Evolutionary conservation across 2,797 vertebrate species (phyloP), one percentile per base, ranked within the genome.

Genomic region (Paratrypauchen microcephalus): DNA sequence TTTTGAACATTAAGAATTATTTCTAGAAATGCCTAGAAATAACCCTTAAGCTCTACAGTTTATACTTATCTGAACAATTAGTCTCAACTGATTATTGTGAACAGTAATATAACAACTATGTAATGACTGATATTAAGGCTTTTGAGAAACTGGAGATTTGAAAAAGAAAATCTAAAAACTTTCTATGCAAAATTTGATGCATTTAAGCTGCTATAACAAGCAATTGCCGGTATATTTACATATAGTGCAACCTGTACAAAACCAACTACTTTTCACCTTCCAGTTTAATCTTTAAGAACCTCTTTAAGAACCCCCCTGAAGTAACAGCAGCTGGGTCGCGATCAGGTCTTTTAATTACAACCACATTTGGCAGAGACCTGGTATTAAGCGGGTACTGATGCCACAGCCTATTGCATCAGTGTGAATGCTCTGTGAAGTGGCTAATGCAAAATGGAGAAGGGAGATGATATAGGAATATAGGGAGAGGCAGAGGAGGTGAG

Each of bases 281-380:
- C 6, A 15, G 13, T 15, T 70, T 79, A 68, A 69, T 77, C 75
- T 62, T 65, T 54, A 55, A 76, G 73, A 81, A 78, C 16, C 23
- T 64, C 39, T 62, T n/a, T n/a, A n/a, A n/a, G n/a, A n/a, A n/a
- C n/a, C 15, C n/a, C 32, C 13, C n/a, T 48, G 23, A 18, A 65
- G 18, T n/a, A 32, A 65, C 63, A 52, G 47, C 52, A 69, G 62
- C 55, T 58, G 55, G 48, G 70, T 70, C 61, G 66, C 60, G 65
- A 80, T 45, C 67, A 62, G 73, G 65, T 57, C 65, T 77, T 79
- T 85, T 88, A 85, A 86, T 89, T 85, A 86, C 55, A 79, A 66
- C 71, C 57, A 70, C 66, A 72, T 72, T 78, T 72, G 66, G 68
- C 84, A 74, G 28, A 72, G 66, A 66, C 70, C 71, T 76, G 36